phyloP scores from a whole-genome alignment of 2,888 invertebrate species.

The Automeris io region DNA sequence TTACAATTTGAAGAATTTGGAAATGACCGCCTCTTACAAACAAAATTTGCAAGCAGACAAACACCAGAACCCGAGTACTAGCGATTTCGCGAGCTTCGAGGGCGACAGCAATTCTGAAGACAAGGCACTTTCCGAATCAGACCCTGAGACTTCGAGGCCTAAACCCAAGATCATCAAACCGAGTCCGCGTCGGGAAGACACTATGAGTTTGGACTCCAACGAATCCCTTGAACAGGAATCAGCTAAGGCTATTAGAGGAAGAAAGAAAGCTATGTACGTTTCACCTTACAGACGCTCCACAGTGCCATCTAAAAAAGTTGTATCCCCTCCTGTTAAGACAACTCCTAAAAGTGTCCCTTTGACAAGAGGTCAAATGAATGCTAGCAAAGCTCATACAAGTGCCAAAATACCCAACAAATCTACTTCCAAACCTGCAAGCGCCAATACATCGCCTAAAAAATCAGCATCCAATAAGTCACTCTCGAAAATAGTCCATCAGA shows the following conservation, averaged over 20 bases:
- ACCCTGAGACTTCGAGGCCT: conserved; percentile 49
- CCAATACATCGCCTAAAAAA: conserved; percentile 59
- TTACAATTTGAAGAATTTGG: conserved; percentile 67
- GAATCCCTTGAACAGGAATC: conserved; percentile 56
- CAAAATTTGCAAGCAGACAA: conserved; percentile 31
- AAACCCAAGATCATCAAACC: conserved; percentile 80
- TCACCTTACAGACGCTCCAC: conserved; percentile 72
- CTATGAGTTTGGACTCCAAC: conserved; percentile 55
- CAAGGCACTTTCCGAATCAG: conserved; percentile 66
- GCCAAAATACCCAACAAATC: conserved; percentile 48
- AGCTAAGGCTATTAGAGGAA: conserved; percentile 80
- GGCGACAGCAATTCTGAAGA: conserved; percentile 78
- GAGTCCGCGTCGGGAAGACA: conserved; percentile 43
- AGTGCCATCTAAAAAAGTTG: conserved; percentile 46
- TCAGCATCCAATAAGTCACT: conserved; percentile 44
- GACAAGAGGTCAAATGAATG: conserved; percentile 28
- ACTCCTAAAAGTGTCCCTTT: conserved; percentile 32
- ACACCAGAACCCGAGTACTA: conserved; percentile 46
- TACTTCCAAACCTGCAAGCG: conserved; percentile 35
- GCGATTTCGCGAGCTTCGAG: conserved; percentile 71
- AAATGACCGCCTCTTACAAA: conserved; percentile 56
- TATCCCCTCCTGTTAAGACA: conserved; percentile 23
- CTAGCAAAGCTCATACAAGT: conserved; percentile 41
- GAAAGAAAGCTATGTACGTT: conserved; percentile 82
- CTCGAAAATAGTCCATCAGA: conserved; percentile 37